A percentile compares a stretch with the other conserved stretches of the same genome.
phyloP scores from a whole-genome alignment of 1,140 invertebrate genomes.

The Ceratina calcarata region DNA sequence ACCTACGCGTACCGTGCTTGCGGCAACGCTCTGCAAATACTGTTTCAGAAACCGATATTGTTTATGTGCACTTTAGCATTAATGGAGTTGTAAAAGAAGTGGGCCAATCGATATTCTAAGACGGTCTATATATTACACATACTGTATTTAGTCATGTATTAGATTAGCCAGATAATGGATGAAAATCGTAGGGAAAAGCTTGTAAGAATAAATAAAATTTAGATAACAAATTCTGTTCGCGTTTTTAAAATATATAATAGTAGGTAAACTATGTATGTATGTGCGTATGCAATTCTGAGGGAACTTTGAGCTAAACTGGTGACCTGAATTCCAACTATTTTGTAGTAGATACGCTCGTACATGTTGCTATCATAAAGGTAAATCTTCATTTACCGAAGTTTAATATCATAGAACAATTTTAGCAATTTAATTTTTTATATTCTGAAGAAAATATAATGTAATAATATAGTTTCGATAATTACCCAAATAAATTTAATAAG shows the following conservation, averaged over 20 bases:
- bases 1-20: background rate
- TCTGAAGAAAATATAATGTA: too few relatives aligned
- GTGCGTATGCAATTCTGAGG: background rate
- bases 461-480: too few relatives aligned
- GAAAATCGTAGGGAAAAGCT: background rate
- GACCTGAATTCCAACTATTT: conserved; percentile 17
- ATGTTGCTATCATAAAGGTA: background rate
- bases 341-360: background rate
- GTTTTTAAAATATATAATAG: too few relatives aligned
- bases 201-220: too few relatives aligned
- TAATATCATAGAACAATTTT: background rate
- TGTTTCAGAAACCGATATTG: conserved; percentile 27
- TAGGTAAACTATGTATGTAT: too few relatives aligned
- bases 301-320: conserved; percentile 9
- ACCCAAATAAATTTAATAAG: background rate
- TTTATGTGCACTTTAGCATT: conserved; percentile 14
- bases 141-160: background rate
- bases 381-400: conserved; percentile 18
- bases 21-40: conserved; percentile 2
- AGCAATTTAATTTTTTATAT: background rate
- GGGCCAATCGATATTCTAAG: conserved; percentile 1
- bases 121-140: background rate
- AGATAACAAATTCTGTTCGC: too few relatives aligned
- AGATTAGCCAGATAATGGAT: background rate
- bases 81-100: conserved; percentile 29